These are phyloP conservation scores for Lagorchestes hirsutus DNA, from an alignment of 2,797 vertebrate species.

Conservation along the genomic window DNA sequence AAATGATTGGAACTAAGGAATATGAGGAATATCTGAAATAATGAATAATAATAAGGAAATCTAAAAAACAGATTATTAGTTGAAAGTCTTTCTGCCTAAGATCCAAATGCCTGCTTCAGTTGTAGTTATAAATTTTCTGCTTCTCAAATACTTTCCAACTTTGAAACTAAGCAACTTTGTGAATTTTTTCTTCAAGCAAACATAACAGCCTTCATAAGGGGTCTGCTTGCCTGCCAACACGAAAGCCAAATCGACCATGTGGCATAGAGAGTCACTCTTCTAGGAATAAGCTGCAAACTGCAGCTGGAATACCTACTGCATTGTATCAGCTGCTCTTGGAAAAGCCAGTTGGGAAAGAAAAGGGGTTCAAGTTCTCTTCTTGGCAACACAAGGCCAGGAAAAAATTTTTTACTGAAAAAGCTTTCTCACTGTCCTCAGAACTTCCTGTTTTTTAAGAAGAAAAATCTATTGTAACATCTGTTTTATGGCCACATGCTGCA, in stretches of 20 bases:
- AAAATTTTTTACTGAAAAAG: constrained; percentile 43
- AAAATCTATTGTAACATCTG: constrained; percentile 55
- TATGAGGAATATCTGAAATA: constrained; percentile 42
- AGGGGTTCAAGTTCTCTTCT: background rate
- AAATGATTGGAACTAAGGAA: background rate
- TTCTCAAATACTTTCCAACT: constrained; percentile 41
- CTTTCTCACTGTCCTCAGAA: constrained; percentile 25
- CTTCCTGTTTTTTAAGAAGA: constrained; percentile 60
- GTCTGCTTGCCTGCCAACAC: background rate
- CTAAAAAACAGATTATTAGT: background rate
- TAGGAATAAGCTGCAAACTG: background rate
- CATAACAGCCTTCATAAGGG: background rate
- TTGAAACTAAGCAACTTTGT: rapidly evolving
- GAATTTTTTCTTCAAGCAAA: background rate
- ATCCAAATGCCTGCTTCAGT: background rate
- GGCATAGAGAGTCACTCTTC: background rate
- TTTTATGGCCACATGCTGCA: constrained; percentile 34
- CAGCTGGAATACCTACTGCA: background rate
- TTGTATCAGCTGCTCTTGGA: rapidly evolving
- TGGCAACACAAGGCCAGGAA: background rate
- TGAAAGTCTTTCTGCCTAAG: background rate
- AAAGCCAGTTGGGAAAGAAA: background rate
- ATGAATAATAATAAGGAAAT: constrained; percentile 57
- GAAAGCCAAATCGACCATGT: background rate
- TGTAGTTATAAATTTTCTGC: background rate